phyloP scores from a whole-genome alignment of 1,140 invertebrate genomes.

The Drosophila simulans region DNA sequence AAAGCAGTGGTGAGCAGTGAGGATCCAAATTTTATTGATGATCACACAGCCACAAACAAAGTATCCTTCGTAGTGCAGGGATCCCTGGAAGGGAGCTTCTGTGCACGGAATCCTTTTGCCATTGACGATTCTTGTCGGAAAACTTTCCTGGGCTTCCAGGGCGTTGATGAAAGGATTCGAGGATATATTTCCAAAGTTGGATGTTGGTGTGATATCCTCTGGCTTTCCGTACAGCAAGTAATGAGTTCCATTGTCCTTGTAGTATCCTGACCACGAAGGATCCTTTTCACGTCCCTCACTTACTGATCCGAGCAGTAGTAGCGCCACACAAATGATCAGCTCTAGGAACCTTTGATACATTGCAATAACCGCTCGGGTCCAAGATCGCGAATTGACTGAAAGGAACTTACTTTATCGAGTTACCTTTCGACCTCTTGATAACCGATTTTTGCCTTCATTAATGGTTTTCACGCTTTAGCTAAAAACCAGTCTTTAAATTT shows the following conservation, averaged over 20 bases:
- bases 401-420: no score
- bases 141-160: slow-evolving; percentile 6
- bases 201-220: no score
- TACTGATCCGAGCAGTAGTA: slow-evolving; percentile 2
- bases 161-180: slow-evolving; percentile 44
- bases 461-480: slow-evolving; percentile 2
- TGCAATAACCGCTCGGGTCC: slow-evolving; percentile 2
- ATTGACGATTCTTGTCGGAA: slow-evolving; percentile 49
- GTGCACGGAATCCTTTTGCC: slow-evolving; percentile 33
- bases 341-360: slow-evolving; percentile 14
- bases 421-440: slow-evolving; percentile 32
- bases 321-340: neutral
- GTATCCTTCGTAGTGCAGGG: slow-evolving; percentile 14
- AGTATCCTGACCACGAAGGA: slow-evolving; percentile 27
- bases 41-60: slow-evolving; percentile 56
- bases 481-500: slow-evolving; percentile 20
- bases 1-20: slow-evolving; percentile 87
- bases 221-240: slow-evolving; percentile 14
- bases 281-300: neutral
- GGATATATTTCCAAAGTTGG: slow-evolving; percentile 11
- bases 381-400: slow-evolving; percentile 8
- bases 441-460: slow-evolving; percentile 2
- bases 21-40: slow-evolving; percentile 53
- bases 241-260: slow-evolving; percentile 36
- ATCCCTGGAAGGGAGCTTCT: slow-evolving; percentile 45